Evolutionary conservation across 2,797 vertebrate genomes (phyloP).

Genomic region (Astyanax mexicanus): DNA sequence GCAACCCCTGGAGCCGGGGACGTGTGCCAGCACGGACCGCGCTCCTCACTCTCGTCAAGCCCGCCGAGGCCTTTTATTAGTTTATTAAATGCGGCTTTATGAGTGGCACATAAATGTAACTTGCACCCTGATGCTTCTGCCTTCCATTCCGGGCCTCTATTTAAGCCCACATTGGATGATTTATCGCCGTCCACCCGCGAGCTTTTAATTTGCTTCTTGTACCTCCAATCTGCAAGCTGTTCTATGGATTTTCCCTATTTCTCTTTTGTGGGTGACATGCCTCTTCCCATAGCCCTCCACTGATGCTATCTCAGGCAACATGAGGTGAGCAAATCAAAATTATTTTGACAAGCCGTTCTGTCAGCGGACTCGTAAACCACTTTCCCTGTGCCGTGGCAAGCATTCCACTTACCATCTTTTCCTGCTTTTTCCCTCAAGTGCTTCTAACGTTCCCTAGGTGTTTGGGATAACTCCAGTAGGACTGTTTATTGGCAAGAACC

Average conservation of each 20-base stretch:
- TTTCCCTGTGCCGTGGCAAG: constrained; percentile 11
- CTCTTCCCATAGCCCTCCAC: constrained; percentile 18
- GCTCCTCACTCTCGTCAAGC: constrained; percentile 43
- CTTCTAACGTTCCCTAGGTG: background rate
- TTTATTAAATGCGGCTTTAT: constrained; percentile 57
- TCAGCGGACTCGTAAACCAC: constrained; percentile 31
- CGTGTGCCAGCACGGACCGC: constrained; percentile 16
- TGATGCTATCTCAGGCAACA: constrained; percentile 1
- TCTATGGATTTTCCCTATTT: constrained; percentile 46
- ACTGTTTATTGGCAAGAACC: too few relatives aligned
- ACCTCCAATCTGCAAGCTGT: constrained; percentile 30
- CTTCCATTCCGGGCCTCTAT: constrained; percentile 41
- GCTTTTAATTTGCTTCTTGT: constrained; percentile 34
- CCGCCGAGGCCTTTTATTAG: constrained; percentile 53
- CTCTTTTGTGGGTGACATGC: constrained; percentile 24
- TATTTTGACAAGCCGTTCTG: constrained; percentile 40
- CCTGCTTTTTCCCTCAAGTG: background rate
- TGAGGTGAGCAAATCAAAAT: constrained; percentile 34
- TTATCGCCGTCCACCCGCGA: constrained; percentile 30
- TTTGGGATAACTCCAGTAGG: too few relatives aligned
- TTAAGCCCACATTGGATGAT: constrained; percentile 40
- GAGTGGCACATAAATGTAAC: constrained; percentile 51
- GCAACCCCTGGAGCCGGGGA: constrained; percentile 36
- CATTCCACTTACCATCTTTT: constrained; percentile 29
- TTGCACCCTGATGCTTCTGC: constrained; percentile 27